phyloP scores from a whole-genome alignment of 2,797 vertebrate genomes.

The Uromys caudimaculatus region DNA sequence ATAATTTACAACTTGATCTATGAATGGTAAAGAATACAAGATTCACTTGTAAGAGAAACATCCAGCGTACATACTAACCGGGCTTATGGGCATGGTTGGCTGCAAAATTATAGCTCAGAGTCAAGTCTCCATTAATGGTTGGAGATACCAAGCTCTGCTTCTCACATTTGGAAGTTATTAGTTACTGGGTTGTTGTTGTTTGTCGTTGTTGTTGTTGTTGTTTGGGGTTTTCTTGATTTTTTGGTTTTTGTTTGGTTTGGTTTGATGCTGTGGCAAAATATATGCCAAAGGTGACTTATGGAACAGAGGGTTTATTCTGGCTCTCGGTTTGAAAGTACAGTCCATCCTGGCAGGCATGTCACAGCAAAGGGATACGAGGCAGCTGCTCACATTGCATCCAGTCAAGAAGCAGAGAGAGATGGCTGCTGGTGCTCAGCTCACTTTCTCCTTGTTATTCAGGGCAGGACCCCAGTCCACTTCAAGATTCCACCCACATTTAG shows the following conservation, averaged over 20 bases:
- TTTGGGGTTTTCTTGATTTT: neutral
- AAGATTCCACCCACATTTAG: neutral
- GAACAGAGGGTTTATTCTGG: neutral
- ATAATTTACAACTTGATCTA: neutral
- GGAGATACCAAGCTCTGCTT: no score
- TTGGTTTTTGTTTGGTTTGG: neutral
- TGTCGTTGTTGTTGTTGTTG: neutral
- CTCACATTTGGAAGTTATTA: neutral
- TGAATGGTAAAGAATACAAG: neutral
- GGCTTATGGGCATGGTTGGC: rapidly evolving
- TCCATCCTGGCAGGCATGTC: no score
- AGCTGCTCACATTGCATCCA: neutral
- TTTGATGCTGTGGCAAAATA: neutral
- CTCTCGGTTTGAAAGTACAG: neutral
- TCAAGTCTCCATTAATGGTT: neutral
- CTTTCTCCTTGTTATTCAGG: neutral
- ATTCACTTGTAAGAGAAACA: neutral
- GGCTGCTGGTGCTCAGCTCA: neutral
- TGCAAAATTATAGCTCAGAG: neutral
- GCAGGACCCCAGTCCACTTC: neutral
- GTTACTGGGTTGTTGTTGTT: neutral
- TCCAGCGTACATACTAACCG: neutral
- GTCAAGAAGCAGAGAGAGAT: neutral
- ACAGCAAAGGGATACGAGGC: neutral
- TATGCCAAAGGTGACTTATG: neutral